Base-by-base conservation (phyloP, 2,113 vertebrate species). In the Mirounga angustirostris region DNA sequence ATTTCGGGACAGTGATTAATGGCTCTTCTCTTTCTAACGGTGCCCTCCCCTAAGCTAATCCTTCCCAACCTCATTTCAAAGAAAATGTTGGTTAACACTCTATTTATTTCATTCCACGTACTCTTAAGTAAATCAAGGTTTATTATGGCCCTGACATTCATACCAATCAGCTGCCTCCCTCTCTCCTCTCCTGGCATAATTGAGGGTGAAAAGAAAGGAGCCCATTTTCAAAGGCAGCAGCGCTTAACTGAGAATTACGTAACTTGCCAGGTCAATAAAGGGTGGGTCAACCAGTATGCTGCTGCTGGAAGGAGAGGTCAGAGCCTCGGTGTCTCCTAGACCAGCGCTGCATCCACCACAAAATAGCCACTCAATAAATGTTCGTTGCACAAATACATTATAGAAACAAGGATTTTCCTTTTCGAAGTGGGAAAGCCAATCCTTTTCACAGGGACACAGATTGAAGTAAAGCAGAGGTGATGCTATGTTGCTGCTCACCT, bases 1-100 rank as follows among this genome's bases (percentile, higher is more conserved):
- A 95, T 94, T 86, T n/a, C 30, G 21, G 10, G 79, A 97, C 87
- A 98, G 21, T 98, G 96, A 99, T 98, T 98, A 98, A 99, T 95
- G 94, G 59, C 52, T 97, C 46, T 58, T 98, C 73, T 76, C 71
- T 59, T n/a, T 90, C 76, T 97, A 94, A 85, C 21, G 65, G 54
- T 26, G 19, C 81, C 96, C 69, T 67, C 7, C 84, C 82, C 91
- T 96, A 90, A 88, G n/a, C 61, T 92, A 96, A 96, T 86, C 82
- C 84, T 96, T 98, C 95, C 91, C 98, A 96, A 81, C 11, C 21
- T 95, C 74, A 95, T 97, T 84, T 95, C 97, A 97, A 87, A 97
- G 90, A 96, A 96, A 97, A 97, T 93, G 96, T 98, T 97, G 83
- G 63, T 98, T 98, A 95, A 97, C 85, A 1, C 36, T 97, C 8